Base-by-base conservation (phyloP, 2,797 vertebrate species). In the Lycodopsis pacificus region DNA sequence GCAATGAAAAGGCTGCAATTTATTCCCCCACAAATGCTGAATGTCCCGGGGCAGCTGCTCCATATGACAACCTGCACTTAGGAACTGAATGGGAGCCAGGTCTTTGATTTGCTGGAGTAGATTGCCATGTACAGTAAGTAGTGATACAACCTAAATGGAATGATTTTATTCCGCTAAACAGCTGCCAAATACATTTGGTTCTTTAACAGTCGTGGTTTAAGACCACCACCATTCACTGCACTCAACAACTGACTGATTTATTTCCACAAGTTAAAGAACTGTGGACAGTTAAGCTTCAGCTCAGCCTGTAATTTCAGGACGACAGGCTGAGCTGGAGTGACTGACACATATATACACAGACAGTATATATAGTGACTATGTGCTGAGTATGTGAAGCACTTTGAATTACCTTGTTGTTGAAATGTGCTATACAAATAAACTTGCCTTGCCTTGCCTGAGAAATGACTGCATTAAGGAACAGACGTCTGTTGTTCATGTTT, bases 61-160 rank as follows among this genome's bases (percentile, higher is more conserved):
- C 57, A 81, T 85, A 75, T 77, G 78, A 86, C 77, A 84, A 78
- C 80, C 79, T 76, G 81, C 77, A 88, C 81, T 88, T 80, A 87
- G 34, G 63, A 81, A 73, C 76, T 40, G 74, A 86, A 89, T 75
- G 65, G 65, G 14, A 79, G 58, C 76, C 30, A 7, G 13, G 32
- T 36, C 34, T 69, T 70, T 66, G 61, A 74, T 79, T 82, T 63
- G 22, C 25, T 82, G 40, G 53, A 78, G 65, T 25, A 20, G 38
- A 38, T 44, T 44, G 48, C 11, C 44, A 30, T 75, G 70, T 72
- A 65, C 10, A 74, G 20, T 42, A 36, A 49, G 61, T 14, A 65
- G 27, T 12, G 22, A 65, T 64, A 62, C 74, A 83, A 66, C 62
- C n/a, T 64, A 25, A 77, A 19, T 58, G 54, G 13, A 79, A 69